Percentiles rank a stretch among this genome's conserved stretches.
Evolutionary conservation across 2,797 vertebrate species (phyloP).

Genomic region (Lophius americanus): DNA sequence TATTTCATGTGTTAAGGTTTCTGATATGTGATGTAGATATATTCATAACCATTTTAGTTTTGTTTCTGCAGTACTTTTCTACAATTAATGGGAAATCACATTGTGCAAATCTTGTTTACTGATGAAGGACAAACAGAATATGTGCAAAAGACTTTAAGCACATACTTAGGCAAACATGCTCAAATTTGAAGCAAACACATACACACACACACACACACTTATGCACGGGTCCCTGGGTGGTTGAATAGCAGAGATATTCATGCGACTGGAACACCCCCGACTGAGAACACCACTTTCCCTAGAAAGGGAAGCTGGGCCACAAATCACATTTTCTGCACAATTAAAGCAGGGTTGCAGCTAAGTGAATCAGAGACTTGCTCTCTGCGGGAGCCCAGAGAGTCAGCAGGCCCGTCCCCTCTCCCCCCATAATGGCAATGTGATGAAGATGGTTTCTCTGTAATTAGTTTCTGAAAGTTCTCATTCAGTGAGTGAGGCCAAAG

Average conservation of each 20-base stretch:
- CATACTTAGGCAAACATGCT: slow-evolving; percentile 27
- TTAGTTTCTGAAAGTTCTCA: slow-evolving; percentile 85
- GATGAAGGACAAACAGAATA: slow-evolving; percentile 66
- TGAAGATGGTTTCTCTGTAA: slow-evolving; percentile 85
- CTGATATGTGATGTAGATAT: slow-evolving; percentile 18
- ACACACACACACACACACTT: slow-evolving; percentile 31
- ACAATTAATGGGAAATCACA: slow-evolving; percentile 55
- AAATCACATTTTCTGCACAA: slow-evolving; percentile 89
- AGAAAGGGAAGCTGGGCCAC: slow-evolving; percentile 83
- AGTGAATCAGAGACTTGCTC: slow-evolving; percentile 78
- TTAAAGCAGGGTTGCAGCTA: slow-evolving; percentile 83
- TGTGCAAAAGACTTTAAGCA: slow-evolving; percentile 59
- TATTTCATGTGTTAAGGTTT: slow-evolving; percentile 19
- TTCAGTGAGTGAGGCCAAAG: slow-evolving; percentile 71
- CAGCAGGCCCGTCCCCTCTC: slow-evolving; percentile 73
- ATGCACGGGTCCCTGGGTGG: slow-evolving; percentile 64
- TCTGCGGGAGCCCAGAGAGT: slow-evolving; percentile 73
- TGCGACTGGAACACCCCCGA: slow-evolving; percentile 76
- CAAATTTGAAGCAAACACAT: slow-evolving; percentile 3
- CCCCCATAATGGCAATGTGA: slow-evolving; percentile 82
- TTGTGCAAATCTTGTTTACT: slow-evolving; percentile 66
- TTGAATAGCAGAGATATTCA: slow-evolving; percentile 81
- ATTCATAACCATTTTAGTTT: slow-evolving; percentile 18
- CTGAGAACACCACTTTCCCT: slow-evolving; percentile 80
- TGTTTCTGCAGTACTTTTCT: slow-evolving; percentile 12